A percentile compares a stretch with the other conserved stretches of the same genome.
Conservation (phyloP, 1,140 invertebrate species). For the Sycobia sp. region DNA sequence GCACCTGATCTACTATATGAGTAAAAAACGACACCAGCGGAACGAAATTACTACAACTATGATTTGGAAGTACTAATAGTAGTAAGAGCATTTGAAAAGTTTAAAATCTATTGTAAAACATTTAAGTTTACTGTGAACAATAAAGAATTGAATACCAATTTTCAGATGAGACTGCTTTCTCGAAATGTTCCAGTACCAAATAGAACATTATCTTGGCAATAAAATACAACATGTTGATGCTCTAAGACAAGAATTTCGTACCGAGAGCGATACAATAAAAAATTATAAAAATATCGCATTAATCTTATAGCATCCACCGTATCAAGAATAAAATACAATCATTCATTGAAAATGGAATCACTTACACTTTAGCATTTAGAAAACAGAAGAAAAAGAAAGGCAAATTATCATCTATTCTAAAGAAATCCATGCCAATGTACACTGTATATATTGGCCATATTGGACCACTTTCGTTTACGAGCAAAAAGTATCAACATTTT, state of each 20-base stretch:
- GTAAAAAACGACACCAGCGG: slow-evolving; percentile 24
- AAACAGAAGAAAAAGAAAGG: slow-evolving; percentile 10
- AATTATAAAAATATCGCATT: slow-evolving; percentile 20
- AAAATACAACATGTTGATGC: slow-evolving; percentile 46
- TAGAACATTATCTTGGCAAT: slow-evolving; percentile 39
- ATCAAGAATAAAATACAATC: slow-evolving; percentile 10
- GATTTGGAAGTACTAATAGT: slow-evolving; percentile 37
- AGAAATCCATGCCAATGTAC: slow-evolving; percentile 33
- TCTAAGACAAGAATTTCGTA: slow-evolving; percentile 38
- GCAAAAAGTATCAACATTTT: slow-evolving; percentile 54
- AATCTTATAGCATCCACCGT: slow-evolving; percentile 11
- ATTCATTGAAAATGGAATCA: slow-evolving; percentile 7
- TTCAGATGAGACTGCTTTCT: slow-evolving; percentile 47
- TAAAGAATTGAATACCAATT: slow-evolving; percentile 41
- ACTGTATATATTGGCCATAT: background rate
- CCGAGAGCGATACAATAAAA: slow-evolving; percentile 20
- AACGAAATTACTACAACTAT: slow-evolving; percentile 36
- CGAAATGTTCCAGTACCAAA: slow-evolving; percentile 42
- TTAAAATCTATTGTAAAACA: slow-evolving; percentile 52
- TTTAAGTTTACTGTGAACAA: slow-evolving; percentile 46
- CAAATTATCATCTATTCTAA: slow-evolving; percentile 26
- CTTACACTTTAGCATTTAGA: slow-evolving; percentile 2
- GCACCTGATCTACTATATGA: slow-evolving; percentile 36
- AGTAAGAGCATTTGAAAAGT: slow-evolving; percentile 49
- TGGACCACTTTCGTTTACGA: background rate